A percentile compares a stretch with the other conserved stretches of the same genome.
These are phyloP conservation scores for Meriones psammophilus DNA, from an alignment of 2,797 vertebrate genomes.

Conservation along the genomic window DNA sequence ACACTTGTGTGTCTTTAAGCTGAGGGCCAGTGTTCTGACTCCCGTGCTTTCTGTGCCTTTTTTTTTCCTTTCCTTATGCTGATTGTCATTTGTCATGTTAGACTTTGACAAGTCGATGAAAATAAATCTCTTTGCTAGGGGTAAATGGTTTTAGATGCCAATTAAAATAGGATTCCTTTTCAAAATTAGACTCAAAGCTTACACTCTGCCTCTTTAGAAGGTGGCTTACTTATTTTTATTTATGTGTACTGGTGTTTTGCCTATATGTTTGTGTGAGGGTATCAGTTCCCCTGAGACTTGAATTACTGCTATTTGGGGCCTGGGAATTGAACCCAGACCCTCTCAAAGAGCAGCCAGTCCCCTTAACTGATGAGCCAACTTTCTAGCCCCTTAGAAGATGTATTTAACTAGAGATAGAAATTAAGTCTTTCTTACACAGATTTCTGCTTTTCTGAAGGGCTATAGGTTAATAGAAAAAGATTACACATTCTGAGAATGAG, in stretches of 20 bases:
- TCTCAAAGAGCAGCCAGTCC: neutral
- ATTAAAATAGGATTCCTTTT: neutral
- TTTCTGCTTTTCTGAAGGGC: slow-evolving; percentile 2
- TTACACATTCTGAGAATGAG: neutral
- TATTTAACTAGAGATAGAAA: slow-evolving; percentile 32
- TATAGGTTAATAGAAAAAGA: neutral
- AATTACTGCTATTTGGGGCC: neutral
- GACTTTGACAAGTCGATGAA: slow-evolving; percentile 1
- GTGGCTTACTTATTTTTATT: neutral
- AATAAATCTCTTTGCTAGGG: slow-evolving; percentile 17
- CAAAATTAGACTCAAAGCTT: slow-evolving; percentile 27
- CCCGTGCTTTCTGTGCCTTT: neutral
- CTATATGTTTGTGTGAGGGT: neutral
- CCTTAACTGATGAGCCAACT: neutral
- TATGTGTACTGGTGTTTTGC: neutral
- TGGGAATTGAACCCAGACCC: neutral
- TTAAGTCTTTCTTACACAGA: neutral
- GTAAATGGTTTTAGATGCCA: slow-evolving; percentile 38
- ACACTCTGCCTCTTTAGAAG: slow-evolving; percentile 7
- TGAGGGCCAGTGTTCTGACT: neutral
- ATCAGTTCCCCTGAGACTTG: neutral
- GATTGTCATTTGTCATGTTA: slow-evolving; percentile 5
- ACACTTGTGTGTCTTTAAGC: slow-evolving; percentile 21
- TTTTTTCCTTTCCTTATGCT: neutral
- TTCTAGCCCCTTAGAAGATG: neutral